Evolutionary conservation across 2,888 invertebrate species (phyloP), one percentile per base, ranked within the genome.

Genomic region (Agrilus cyanescens): DNA sequence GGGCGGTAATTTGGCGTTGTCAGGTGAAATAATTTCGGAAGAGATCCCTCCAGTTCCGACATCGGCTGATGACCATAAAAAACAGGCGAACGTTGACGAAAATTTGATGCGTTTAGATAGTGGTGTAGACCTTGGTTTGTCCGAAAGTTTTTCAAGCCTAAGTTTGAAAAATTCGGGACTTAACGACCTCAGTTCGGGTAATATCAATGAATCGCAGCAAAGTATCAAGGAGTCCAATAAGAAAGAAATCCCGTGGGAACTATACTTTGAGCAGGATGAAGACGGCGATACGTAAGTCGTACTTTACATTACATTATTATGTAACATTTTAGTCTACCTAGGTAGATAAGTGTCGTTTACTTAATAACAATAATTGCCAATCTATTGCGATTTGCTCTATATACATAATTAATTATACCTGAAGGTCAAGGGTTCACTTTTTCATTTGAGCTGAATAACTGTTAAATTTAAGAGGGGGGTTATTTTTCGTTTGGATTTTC

Each of bases 261-360:
- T 77, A 52, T 80, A 80, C 53, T 87, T 80, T 62, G 73, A 78
- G 51, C 87, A 85, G 57, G 83, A 89, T 62, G 79, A 82, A 50
- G 86, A 87, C 55, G 90, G 89, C 52, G 88, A 90, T 65, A 88
- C 89, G 88, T 89, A 74, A 85, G 88, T 80, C 45, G 32, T 40
- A 47, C 53, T 48, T n/a, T n/a, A n/a, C 43, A 43, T 40, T 41
- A 47, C 38, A 32, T 34, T 50, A 36, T 32, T 40, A 32, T 37
- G 12, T 44, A 34, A 34, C n/a, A n/a, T n/a, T n/a, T 30, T n/a
- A 37, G 37, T 13, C 6, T 25, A 7, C 29, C 29, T 5, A 25
- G 8, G 5, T 37, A 36, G 7, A 13, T 13, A 12, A 20, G 15
- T 46, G 18, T 37, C 10, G 42, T 2, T 34, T 35, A 41, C 31